Conservation (phyloP, 2,797 vertebrate species). For the Silurus aristotelis region DNA sequence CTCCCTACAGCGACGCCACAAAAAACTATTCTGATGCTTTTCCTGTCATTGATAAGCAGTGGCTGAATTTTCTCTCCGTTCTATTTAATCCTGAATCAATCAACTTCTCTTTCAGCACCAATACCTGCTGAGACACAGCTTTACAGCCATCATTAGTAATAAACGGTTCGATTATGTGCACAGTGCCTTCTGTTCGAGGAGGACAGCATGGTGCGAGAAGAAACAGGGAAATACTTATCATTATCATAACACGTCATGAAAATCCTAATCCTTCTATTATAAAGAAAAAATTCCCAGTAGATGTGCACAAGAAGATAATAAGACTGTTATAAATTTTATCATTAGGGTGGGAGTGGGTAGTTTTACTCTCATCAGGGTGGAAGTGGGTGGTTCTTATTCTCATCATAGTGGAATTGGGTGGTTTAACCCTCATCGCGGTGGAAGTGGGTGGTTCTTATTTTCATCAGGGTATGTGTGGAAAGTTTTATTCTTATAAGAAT, state of each 20-base stretch:
- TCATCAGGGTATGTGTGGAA: no score
- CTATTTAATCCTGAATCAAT: neutral
- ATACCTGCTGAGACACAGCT: slow-evolving; percentile 43
- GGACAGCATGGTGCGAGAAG: neutral
- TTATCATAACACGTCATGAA: neutral
- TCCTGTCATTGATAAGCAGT: neutral
- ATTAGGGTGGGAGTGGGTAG: neutral
- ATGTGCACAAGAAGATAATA: neutral
- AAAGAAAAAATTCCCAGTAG: neutral
- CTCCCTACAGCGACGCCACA: neutral
- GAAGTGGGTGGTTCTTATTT: neutral
- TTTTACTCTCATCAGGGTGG: neutral
- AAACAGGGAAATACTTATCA: no score
- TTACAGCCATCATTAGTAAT: slow-evolving; percentile 69
- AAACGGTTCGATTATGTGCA: neutral
- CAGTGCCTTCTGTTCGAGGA: neutral
- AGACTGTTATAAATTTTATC: neutral
- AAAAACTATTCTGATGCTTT: neutral
- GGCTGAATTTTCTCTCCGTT: neutral
- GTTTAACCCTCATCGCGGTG: no score
- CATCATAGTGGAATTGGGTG: neutral
- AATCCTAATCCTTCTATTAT: neutral
- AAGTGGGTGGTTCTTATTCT: neutral
- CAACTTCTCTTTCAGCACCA: slow-evolving; percentile 18
- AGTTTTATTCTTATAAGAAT: neutral